Percentiles rank a stretch among this genome's conserved stretches.
Evolutionary conservation across 2,797 vertebrate genomes (phyloP).

Genomic region (Oreonectes daqikongensis): DNA sequence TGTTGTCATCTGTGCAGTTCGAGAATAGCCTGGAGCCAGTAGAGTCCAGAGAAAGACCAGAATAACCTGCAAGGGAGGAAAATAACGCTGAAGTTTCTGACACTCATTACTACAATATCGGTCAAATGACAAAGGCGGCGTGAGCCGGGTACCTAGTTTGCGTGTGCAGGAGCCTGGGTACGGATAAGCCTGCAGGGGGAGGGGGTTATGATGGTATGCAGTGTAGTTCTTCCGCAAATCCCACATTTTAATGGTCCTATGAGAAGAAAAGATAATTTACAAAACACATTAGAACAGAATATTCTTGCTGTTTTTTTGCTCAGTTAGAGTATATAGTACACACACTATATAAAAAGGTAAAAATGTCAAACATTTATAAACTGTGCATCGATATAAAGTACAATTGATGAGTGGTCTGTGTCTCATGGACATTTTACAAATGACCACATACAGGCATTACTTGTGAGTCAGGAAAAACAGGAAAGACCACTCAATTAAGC

Average conservation of each 20-base stretch:
- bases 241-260: slow-evolving; percentile 93
- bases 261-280: not conserved
- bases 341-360: no score
- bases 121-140: no score
- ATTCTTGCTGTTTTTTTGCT: no score
- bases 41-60: slow-evolving; percentile 89
- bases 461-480: not conserved
- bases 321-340: no score
- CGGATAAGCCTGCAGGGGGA: slow-evolving; percentile 81
- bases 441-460: not conserved
- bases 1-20: slow-evolving; percentile 93
- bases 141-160: slow-evolving; percentile 83
- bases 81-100: not conserved
- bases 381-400: no score
- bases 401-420: no score
- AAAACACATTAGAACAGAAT: no score
- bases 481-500: not conserved
- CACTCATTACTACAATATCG: not conserved
- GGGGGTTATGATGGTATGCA: slow-evolving; percentile 80
- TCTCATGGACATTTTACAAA: no score
- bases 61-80: slow-evolving; percentile 83
- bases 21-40: slow-evolving; percentile 85
- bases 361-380: no score
- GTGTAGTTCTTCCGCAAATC: slow-evolving; percentile 93
- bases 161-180: slow-evolving; percentile 91